Percentiles rank a stretch among this genome's conserved stretches.
Evolutionary conservation across 2,888 invertebrate species (phyloP).

Genomic region (Alviniconcha strummeri): DNA sequence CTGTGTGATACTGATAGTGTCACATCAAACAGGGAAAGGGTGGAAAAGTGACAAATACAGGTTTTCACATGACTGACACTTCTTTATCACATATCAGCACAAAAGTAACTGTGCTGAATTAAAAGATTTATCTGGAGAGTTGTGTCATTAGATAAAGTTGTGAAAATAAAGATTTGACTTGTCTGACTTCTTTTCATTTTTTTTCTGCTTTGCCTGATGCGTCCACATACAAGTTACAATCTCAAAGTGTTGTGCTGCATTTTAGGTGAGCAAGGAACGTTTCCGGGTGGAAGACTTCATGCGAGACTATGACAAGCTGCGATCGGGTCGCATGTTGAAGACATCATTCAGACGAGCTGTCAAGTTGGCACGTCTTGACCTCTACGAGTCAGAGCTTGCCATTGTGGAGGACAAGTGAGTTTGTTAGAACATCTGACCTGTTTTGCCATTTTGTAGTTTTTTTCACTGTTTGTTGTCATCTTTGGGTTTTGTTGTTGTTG

Average conservation of each 20-base stretch:
- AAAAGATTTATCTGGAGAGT: no score
- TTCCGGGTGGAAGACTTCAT: slow-evolving; percentile 71
- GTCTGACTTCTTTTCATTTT: no score
- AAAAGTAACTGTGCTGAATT: no score
- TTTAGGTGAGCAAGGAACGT: slow-evolving; percentile 70
- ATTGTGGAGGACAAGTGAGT: slow-evolving; percentile 71
- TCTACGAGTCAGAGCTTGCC: slow-evolving; percentile 69
- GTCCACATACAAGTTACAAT: neutral
- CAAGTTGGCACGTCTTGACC: slow-evolving; percentile 68
- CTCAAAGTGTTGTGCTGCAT: neutral
- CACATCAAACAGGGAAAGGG: no score
- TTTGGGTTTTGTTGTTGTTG: neutral
- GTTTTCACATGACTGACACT: no score
- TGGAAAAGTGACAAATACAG: no score
- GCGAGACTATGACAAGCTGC: slow-evolving; percentile 72
- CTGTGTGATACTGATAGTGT: no score
- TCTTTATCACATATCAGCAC: no score
- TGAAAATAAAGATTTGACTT: no score
- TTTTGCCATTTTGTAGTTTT: neutral
- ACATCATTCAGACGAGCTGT: slow-evolving; percentile 72
- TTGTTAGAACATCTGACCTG: neutral
- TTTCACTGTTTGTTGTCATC: neutral
- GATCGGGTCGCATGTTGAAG: slow-evolving; percentile 69
- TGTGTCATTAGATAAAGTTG: no score
- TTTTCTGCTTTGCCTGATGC: no score